Percentiles rank a stretch among this genome's conserved stretches.
Conservation (phyloP, 1,140 invertebrate species). For the Nasonia giraulti region DNA sequence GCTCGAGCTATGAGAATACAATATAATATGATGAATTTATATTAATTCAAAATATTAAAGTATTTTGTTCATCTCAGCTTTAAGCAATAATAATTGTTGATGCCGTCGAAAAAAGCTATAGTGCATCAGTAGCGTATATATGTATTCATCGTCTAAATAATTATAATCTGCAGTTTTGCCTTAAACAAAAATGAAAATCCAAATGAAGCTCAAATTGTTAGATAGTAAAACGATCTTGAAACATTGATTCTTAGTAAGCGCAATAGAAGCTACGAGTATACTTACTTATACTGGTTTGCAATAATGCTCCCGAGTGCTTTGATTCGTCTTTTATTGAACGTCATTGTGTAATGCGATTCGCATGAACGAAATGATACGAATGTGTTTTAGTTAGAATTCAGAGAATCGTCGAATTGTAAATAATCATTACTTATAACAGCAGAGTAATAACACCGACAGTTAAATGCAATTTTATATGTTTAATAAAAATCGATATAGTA, state of each 20-base stretch:
- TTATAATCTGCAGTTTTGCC: not conserved
- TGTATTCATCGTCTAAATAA: not conserved
- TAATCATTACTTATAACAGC: constrained; percentile 26
- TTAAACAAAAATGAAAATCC: not conserved
- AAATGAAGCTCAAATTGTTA: not conserved
- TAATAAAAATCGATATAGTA: constrained; percentile 40
- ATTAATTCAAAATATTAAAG: not conserved
- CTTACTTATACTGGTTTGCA: not conserved
- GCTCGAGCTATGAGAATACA: not conserved
- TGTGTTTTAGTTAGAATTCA: constrained; percentile 15
- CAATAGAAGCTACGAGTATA: not conserved
- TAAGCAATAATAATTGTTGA: not conserved
- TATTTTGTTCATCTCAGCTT: not conserved
- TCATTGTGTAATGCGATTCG: constrained; percentile 25
- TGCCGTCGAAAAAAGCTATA: not conserved
- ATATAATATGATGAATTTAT: not conserved
- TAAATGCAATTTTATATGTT: constrained; percentile 42
- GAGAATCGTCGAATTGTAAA: constrained; percentile 32
- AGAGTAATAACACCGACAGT: not conserved
- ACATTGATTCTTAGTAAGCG: not conserved
- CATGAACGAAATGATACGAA: not conserved
- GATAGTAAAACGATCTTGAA: not conserved
- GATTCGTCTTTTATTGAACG: not conserved
- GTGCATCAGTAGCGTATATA: not conserved
- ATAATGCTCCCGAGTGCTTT: not conserved